Percentiles rank a stretch among this genome's conserved stretches.
Evolutionary conservation across 2,113 vertebrate genomes (phyloP).

Genomic region (Gnathonemus echidnorhynchus): DNA sequence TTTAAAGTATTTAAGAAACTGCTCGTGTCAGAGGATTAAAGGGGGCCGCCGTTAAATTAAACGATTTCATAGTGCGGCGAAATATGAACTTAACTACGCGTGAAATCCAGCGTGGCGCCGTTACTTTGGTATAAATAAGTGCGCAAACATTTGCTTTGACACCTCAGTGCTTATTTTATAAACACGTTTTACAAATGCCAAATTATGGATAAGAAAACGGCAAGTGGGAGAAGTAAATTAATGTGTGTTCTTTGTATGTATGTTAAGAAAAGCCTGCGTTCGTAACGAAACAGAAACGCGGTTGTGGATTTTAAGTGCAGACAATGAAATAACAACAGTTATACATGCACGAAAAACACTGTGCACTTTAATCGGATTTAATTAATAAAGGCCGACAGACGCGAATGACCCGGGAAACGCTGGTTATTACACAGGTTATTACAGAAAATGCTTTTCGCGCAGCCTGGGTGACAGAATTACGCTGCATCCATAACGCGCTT

Average conservation of each 20-base stretch:
- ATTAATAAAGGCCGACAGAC: not conserved
- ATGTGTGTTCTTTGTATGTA: not conserved
- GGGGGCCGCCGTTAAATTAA: not conserved
- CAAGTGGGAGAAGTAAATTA: not conserved
- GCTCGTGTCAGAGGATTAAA: not conserved
- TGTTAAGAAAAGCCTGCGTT: not conserved
- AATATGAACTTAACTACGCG: not conserved
- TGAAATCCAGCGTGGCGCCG: not conserved
- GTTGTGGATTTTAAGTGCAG: not conserved
- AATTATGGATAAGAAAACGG: not conserved
- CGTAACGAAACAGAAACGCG: not conserved
- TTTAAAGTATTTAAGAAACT: conserved; percentile 31
- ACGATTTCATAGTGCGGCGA: not conserved
- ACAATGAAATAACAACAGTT: not conserved
- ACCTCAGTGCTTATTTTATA: not conserved
- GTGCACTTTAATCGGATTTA: not conserved
- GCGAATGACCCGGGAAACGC: not conserved
- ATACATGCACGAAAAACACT: not conserved
- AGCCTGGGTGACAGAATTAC: not conserved
- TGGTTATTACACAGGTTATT: not conserved
- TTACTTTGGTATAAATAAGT: not conserved
- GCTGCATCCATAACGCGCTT: not conserved
- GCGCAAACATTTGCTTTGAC: not conserved
- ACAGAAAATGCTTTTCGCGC: not conserved
- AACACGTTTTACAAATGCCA: not conserved